Conservation (phyloP, 2,113 vertebrate genomes). For the Paracyprichromis sp. region DNA sequence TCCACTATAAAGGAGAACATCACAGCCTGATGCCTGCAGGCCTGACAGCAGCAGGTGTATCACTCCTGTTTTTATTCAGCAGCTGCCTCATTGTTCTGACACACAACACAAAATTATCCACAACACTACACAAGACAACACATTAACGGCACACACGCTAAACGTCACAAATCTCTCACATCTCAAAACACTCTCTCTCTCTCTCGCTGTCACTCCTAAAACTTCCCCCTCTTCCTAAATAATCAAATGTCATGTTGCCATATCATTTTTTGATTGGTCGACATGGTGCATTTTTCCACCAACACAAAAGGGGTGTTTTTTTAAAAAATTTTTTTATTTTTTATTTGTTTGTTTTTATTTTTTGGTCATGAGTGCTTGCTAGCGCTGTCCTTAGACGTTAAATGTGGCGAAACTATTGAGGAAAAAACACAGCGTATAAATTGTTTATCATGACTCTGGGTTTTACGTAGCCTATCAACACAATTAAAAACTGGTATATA, state of each 20-base stretch:
- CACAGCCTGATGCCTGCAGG: not conserved
- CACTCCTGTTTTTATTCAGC: not conserved
- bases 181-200: not conserved
- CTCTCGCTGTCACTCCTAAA: not conserved
- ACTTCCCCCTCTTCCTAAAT: not conserved
- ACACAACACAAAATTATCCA: not conserved
- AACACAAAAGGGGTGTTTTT: not conserved
- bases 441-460: not conserved
- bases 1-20: not conserved
- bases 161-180: not conserved
- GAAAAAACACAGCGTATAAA: not conserved
- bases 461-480: accelerated
- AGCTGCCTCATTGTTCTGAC: not conserved
- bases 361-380: accelerated
- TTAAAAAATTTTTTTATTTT: too few species aligned
- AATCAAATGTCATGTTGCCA: not conserved
- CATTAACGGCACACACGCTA: not conserved
- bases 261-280: not conserved
- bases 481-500: not conserved
- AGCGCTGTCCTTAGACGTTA: accelerated
- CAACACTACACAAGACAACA: not conserved
- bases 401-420: accelerated
- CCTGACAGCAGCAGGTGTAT: not conserved
- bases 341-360: not conserved
- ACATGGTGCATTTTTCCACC: accelerated